A percentile compares a stretch with the other conserved stretches of the same genome.
Conservation (phyloP, 1,140 invertebrate species). For the Gonatopus flavifemur region DNA sequence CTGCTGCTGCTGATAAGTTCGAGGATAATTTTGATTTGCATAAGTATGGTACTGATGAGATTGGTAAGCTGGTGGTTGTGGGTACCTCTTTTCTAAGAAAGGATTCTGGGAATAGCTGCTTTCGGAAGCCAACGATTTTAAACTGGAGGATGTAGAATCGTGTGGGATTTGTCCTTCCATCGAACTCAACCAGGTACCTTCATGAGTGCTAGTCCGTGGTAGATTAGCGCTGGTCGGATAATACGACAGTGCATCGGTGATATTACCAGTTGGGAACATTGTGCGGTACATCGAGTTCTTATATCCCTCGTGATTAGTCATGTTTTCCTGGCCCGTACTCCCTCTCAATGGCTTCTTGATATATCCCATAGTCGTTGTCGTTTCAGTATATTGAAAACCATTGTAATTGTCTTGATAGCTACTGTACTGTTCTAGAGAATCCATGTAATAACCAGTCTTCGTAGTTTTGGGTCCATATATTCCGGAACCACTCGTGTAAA, state of each 20-base stretch:
- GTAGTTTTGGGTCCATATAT: constrained; percentile 63
- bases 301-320: constrained; percentile 67
- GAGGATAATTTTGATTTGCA: constrained; percentile 47
- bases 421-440: constrained; percentile 69
- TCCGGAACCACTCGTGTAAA: constrained; percentile 68
- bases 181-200: constrained; percentile 62
- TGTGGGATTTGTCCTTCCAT: constrained; percentile 61
- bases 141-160: constrained; percentile 63
- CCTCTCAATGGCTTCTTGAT: constrained; percentile 60
- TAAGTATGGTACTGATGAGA: constrained; percentile 47
- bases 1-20: constrained; percentile 50
- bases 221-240: constrained; percentile 71
- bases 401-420: constrained; percentile 52
- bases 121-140: constrained; percentile 60
- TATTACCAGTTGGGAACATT: constrained; percentile 71
- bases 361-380: constrained; percentile 46
- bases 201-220: constrained; percentile 60
- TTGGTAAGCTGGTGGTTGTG: constrained; percentile 49
- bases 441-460: constrained; percentile 62
- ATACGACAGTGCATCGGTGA: constrained; percentile 75
- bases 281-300: constrained; percentile 66
- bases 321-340: constrained; percentile 55
- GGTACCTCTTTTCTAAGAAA: constrained; percentile 62
- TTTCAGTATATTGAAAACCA: constrained; percentile 41
- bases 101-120: constrained; percentile 65